Conservation (phyloP, 2,113 vertebrate species). For the Corvus hawaiiensis region DNA sequence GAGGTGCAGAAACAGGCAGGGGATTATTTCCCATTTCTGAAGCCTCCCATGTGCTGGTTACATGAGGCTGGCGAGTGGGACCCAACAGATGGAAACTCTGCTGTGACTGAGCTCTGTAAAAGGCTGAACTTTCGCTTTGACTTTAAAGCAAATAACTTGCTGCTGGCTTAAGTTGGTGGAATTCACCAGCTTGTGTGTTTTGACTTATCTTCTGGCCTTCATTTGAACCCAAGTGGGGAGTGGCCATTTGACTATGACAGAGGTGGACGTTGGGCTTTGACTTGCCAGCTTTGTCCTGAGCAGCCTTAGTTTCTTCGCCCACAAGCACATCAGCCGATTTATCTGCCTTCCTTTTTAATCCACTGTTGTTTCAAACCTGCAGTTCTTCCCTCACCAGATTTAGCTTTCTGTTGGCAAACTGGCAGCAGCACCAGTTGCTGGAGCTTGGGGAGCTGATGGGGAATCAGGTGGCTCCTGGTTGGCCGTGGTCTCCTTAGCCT, state of each 20-base stretch:
- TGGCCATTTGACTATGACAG: background rate
- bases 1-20: background rate
- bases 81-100: background rate
- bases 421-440: background rate
- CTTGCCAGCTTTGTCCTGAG: background rate
- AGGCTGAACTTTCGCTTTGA: constrained; percentile 30
- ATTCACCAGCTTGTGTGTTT: background rate
- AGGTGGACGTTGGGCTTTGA: background rate
- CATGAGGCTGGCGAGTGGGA: fast-evolving
- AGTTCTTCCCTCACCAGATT: background rate
- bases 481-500: fast-evolving
- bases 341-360: constrained; percentile 2
- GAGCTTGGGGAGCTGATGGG: background rate
- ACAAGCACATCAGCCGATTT: background rate
- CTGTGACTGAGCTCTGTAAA: background rate
- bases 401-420: background rate
- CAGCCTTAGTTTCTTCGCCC: background rate
- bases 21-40: background rate
- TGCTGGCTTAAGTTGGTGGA: background rate
- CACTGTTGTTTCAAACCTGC: background rate
- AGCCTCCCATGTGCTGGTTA: background rate
- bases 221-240: background rate
- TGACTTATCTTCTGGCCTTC: background rate
- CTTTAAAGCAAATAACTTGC: background rate
- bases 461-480: fast-evolving